These are phyloP conservation scores for Tarsius wallacei DNA, from an alignment of 2,797 vertebrate species.

Conservation along the genomic window DNA sequence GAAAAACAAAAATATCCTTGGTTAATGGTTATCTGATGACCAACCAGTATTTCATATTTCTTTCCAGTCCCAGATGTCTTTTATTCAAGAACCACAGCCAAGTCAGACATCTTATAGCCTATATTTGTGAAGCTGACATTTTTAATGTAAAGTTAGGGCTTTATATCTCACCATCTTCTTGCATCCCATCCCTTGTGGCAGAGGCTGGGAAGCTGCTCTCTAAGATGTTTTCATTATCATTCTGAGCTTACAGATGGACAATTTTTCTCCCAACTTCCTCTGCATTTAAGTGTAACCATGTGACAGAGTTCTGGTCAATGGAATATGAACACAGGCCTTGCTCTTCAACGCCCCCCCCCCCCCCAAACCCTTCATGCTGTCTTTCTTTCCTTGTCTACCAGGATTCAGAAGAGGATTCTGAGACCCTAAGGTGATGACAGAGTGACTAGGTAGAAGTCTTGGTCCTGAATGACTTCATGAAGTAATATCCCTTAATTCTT, in stretches of 20 bases:
- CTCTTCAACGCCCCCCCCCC: too few species aligned
- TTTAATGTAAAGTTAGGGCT: constrained; percentile 36
- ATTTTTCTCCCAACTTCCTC: background rate
- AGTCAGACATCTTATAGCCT: background rate
- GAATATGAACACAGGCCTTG: background rate
- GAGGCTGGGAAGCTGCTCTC: background rate
- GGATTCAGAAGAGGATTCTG: background rate
- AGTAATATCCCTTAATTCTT: background rate
- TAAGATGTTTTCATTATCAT: constrained; percentile 35
- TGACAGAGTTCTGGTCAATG: background rate
- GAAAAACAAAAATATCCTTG: constrained; percentile 20
- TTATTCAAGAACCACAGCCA: background rate
- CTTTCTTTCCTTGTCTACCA: background rate
- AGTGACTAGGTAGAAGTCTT: background rate
- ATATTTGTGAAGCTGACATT: background rate
- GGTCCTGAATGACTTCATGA: background rate
- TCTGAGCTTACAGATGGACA: background rate
- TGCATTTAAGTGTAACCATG: background rate
- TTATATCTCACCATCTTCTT: constrained; percentile 35
- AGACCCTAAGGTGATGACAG: background rate
- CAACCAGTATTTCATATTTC: background rate
- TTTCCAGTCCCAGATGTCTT: background rate
- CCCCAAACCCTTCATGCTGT: background rate
- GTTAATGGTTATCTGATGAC: background rate
- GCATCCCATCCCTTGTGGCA: background rate